These are phyloP conservation scores for Catostomus latipinnis DNA, from an alignment of 2,797 vertebrate genomes.

Conservation along the genomic window DNA sequence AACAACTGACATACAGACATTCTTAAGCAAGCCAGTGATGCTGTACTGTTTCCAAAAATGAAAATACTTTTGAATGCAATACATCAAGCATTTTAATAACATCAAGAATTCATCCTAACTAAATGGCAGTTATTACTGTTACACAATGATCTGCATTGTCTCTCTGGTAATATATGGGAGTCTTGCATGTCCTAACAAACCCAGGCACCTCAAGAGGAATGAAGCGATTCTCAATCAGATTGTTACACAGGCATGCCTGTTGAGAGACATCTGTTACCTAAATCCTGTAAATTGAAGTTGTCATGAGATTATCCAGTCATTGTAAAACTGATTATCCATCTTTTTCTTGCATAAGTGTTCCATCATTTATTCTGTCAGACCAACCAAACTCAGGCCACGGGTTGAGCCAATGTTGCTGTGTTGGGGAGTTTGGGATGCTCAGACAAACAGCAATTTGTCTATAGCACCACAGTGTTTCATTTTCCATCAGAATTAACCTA, in stretches of 20 bases:
- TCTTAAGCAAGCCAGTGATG: neutral
- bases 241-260: neutral
- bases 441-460: neutral
- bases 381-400: too few relatives aligned
- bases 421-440: too few relatives aligned
- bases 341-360: too few relatives aligned
- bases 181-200: conserved; percentile 22
- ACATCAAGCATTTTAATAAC: conserved; percentile 14
- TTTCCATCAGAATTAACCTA: too few relatives aligned
- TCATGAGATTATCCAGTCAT: neutral
- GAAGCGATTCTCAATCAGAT: conserved; percentile 22
- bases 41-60: conserved; percentile 8
- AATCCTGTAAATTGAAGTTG: neutral
- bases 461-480: neutral
- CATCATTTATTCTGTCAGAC: too few relatives aligned
- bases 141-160: neutral
- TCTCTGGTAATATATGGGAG: neutral
- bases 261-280: conserved; percentile 7
- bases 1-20: neutral
- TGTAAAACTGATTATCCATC: neutral
- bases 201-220: conserved; percentile 18
- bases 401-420: too few relatives aligned
- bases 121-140: neutral
- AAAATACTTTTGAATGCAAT: conserved; percentile 6
- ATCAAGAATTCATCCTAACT: neutral